Evolutionary conservation across 2,888 invertebrate genomes (phyloP).

Genomic region (Tenthredo scrophulariae): DNA sequence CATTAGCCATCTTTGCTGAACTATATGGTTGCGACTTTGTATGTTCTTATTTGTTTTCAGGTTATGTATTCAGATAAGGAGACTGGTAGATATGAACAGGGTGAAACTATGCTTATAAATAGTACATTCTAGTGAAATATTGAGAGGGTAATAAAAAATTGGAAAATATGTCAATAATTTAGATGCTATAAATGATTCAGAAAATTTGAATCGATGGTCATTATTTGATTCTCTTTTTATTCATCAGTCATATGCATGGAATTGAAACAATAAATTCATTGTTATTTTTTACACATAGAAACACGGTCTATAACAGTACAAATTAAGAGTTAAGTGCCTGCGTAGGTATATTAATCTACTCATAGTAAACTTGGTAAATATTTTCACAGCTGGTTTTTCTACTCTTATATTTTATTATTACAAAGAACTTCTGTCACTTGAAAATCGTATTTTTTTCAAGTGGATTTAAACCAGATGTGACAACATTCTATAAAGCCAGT

Average conservation of each 20-base stretch:
- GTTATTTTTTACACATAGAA: background rate
- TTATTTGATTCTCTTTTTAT: background rate
- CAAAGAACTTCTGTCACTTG: constrained; percentile 6
- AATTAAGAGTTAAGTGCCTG: background rate
- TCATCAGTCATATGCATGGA: background rate
- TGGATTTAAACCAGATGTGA: background rate
- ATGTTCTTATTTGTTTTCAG: constrained; percentile 31
- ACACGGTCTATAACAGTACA: background rate
- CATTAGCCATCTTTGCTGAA: constrained; percentile 40
- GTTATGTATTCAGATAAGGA: constrained; percentile 38
- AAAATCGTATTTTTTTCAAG: background rate
- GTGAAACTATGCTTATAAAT: background rate
- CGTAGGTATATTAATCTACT: background rate
- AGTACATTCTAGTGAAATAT: background rate
- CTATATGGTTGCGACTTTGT: background rate
- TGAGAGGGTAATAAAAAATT: background rate
- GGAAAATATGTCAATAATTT: background rate
- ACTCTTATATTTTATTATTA: background rate
- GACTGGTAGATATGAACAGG: background rate
- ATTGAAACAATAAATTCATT: background rate
- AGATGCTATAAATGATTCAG: background rate
- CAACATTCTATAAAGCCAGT: background rate
- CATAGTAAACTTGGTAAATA: background rate
- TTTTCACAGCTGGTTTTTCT: background rate
- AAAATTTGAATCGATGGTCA: background rate